These are phyloP conservation scores for Silurus lanzhouensis DNA, from an alignment of 2,797 vertebrate species.

Conservation along the genomic window DNA sequence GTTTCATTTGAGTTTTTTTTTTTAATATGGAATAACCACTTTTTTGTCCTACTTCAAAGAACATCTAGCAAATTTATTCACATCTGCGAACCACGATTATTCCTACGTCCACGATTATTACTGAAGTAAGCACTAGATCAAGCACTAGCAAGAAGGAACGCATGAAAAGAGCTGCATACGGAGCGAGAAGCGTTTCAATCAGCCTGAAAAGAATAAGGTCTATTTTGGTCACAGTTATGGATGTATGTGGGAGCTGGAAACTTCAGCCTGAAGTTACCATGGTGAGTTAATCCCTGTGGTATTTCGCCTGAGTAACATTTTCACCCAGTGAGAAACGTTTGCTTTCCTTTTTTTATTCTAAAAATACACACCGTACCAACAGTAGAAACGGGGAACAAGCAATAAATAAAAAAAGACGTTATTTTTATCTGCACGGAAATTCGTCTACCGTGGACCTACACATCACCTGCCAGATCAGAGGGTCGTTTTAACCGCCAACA, in stretches of 20 bases:
- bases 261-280: neutral
- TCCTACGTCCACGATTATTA: neutral
- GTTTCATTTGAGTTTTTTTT: no score
- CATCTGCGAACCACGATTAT: neutral
- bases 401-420: no score
- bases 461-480: no score
- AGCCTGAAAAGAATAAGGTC: neutral
- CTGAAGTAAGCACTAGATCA: neutral
- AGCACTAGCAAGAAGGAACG: neutral
- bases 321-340: neutral
- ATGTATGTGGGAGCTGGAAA: neutral
- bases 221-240: conserved; percentile 21
- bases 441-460: no score
- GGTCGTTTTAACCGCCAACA: no score
- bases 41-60: no score
- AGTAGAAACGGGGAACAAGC: no score
- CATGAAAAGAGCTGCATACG: neutral
- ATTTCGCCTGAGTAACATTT: conserved; percentile 4
- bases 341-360: neutral
- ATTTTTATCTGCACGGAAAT: no score
- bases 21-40: no score
- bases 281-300: conserved; percentile 10
- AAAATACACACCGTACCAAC: neutral
- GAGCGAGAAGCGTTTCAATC: neutral
- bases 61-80: no score